phyloP scores from a whole-genome alignment of 2,113 vertebrate genomes.

The Zingel zingel region DNA sequence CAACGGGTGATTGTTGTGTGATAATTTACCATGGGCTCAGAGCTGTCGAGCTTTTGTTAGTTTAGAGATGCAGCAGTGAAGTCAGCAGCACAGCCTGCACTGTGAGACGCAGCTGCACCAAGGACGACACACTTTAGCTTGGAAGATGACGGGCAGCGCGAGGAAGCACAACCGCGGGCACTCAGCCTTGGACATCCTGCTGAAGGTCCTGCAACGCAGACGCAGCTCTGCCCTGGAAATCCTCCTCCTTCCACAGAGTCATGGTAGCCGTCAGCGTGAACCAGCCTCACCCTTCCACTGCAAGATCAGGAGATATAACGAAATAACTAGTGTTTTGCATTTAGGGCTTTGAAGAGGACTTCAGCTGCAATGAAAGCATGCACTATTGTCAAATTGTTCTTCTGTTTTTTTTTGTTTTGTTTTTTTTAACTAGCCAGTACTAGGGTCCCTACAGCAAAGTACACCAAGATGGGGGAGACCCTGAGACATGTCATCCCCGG shows the following conservation, averaged over 20 bases:
- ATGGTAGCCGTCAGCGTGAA: constrained; percentile 87
- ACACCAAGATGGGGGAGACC: constrained; percentile 95
- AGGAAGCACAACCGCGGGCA: constrained; percentile 82
- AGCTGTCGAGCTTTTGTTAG: constrained; percentile 34
- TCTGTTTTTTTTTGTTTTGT: not conserved
- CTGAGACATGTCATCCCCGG: constrained; percentile 95
- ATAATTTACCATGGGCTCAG: constrained; percentile 65
- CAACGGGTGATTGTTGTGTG: constrained; percentile 51
- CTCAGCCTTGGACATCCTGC: constrained; percentile 85
- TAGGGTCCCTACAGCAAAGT: constrained; percentile 91
- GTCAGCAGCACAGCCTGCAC: not conserved
- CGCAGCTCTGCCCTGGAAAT: constrained; percentile 83
- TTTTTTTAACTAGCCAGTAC: constrained; percentile 78
- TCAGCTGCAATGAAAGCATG: not conserved
- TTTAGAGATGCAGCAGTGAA: not conserved
- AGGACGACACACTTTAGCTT: constrained; percentile 70
- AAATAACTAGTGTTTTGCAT: not conserved
- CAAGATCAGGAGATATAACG: constrained; percentile 85
- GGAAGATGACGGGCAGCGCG: constrained; percentile 79
- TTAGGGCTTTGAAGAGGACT: not conserved
- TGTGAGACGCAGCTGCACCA: constrained; percentile 79
- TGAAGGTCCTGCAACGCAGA: constrained; percentile 82
- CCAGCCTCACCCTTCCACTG: constrained; percentile 69
- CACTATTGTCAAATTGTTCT: not conserved
- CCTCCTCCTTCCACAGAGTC: constrained; percentile 86